Evolutionary conservation across 2,113 vertebrate genomes (phyloP).

Genomic region (Trachemys scripta): DNA sequence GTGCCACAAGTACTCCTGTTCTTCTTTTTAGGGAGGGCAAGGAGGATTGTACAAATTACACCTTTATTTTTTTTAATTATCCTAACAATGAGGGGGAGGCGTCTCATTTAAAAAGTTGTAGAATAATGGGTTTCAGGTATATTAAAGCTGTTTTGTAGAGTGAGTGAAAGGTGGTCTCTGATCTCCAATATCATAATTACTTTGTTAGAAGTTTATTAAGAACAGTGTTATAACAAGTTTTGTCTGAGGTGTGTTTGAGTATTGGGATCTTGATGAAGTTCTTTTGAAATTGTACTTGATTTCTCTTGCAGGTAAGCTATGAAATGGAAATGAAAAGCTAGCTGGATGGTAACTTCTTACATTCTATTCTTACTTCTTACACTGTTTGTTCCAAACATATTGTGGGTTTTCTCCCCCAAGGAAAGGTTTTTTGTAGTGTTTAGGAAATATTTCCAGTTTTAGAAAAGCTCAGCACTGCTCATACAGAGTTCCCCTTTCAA

Average conservation of each 20-base stretch:
- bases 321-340: background rate
- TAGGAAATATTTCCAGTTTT: background rate
- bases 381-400: background rate
- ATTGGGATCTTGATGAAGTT: slow-evolving; percentile 19
- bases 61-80: background rate
- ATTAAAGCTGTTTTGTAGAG: background rate
- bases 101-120: background rate
- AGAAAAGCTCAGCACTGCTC: background rate
- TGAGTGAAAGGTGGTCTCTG: background rate
- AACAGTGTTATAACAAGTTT: background rate
- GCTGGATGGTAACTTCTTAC: slow-evolving; percentile 12
- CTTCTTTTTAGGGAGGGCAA: rapidly evolving
- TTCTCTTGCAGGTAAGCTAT: slow-evolving; percentile 29
- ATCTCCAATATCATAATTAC: background rate
- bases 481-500: background rate
- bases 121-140: rapidly evolving
- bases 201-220: background rate
- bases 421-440: background rate
- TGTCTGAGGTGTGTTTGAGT: slow-evolving; percentile 18
- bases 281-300: background rate
- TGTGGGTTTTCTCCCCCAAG: background rate
- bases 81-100: background rate
- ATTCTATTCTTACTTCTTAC: background rate
- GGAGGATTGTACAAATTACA: background rate
- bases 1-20: too few species aligned